Evolutionary conservation across 2,888 invertebrate genomes (phyloP).

Genomic region (Temnothorax unifasciatus): DNA sequence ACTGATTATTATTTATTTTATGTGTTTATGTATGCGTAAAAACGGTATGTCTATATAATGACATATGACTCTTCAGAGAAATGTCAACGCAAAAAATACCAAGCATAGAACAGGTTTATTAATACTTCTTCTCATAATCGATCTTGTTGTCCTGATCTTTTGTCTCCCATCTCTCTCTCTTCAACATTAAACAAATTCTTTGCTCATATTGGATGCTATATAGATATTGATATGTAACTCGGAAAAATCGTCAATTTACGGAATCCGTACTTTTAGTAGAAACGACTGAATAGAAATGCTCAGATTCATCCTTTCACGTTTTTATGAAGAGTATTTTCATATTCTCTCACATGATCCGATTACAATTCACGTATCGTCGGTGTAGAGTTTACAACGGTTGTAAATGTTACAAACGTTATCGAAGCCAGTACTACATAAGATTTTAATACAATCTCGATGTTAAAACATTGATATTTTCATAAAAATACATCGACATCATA

Average conservation of each 20-base stretch:
- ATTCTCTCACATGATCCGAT: not conserved
- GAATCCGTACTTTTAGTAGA: not conserved
- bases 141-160: not conserved
- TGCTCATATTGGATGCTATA: not conserved
- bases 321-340: not conserved
- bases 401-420: not conserved
- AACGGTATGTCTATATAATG: not conserved
- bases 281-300: not conserved
- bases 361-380: not conserved
- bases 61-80: not conserved
- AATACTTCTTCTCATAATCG: not conserved
- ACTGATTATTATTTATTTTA: not conserved
- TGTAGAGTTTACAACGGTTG: not conserved
- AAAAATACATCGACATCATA: not conserved
- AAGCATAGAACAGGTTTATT: not conserved
- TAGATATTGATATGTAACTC: not conserved
- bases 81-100: not conserved
- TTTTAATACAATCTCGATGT: not conserved
- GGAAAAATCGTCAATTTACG: not conserved
- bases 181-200: not conserved
- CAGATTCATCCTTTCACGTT: not conserved
- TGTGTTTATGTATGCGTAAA: not conserved
- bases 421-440: not conserved
- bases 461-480: not conserved
- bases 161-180: not conserved